A percentile compares a stretch with the other conserved stretches of the same genome.
These are phyloP conservation scores for Octopus sinensis DNA, from an alignment of 1,140 invertebrate genomes.

Conservation along the genomic window DNA sequence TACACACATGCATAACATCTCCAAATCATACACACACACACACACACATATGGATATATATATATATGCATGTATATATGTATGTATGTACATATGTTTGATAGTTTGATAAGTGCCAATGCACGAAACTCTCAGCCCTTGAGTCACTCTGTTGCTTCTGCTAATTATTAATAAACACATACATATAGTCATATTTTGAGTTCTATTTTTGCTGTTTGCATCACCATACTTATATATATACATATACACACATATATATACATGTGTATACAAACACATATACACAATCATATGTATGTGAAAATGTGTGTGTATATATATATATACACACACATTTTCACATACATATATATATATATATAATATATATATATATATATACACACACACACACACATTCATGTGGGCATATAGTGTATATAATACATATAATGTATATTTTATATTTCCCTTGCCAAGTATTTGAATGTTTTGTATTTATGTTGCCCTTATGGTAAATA, in stretches of 20 bases:
- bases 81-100: neutral
- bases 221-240: neutral
- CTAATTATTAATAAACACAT: too few relatives aligned
- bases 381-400: neutral
- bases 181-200: too few relatives aligned
- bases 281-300: neutral
- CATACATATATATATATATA: neutral
- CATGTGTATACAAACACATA: neutral
- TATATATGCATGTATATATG: neutral
- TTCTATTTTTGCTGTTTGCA: too few relatives aligned
- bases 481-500: too few relatives aligned
- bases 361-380: neutral
- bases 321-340: neutral
- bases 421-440: too few relatives aligned
- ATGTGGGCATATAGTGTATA: neutral
- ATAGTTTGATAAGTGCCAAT: too few relatives aligned
- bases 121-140: too few relatives aligned
- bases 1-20: too few relatives aligned
- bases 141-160: too few relatives aligned
- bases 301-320: neutral
- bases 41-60: neutral
- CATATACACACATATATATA: neutral
- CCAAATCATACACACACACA: neutral
- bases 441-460: too few relatives aligned
- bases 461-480: too few relatives aligned